Conservation (phyloP, 2,113 vertebrate species). For the Tamias sibiricus region DNA sequence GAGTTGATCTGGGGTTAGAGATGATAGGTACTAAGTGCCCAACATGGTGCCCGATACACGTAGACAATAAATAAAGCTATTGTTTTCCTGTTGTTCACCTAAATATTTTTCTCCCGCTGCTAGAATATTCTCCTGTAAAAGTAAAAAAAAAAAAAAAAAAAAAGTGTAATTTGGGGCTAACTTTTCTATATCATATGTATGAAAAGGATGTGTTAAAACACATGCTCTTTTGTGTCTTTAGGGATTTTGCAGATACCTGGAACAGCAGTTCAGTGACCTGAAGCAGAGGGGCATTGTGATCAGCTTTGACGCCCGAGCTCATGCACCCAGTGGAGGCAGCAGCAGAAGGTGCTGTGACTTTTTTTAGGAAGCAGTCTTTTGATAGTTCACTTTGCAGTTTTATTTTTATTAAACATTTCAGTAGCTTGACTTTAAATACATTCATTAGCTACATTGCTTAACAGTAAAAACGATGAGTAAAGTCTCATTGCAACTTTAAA, state of each 20-base stretch:
- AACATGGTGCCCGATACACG: neutral
- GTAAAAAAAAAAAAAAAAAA: slow-evolving; percentile 29
- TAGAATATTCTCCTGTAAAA: neutral
- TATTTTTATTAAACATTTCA: slow-evolving; percentile 24
- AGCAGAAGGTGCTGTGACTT: slow-evolving; percentile 89
- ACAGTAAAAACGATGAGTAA: neutral
- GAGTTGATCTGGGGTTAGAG: neutral
- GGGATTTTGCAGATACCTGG: slow-evolving; percentile 96
- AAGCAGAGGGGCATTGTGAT: slow-evolving; percentile 95
- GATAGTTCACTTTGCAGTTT: neutral
- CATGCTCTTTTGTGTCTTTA: slow-evolving; percentile 70
- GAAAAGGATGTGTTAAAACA: neutral
- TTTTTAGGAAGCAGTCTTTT: neutral
- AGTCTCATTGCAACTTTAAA: neutral
- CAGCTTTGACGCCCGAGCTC: slow-evolving; percentile 94
- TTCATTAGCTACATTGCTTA: neutral
- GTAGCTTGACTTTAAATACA: neutral
- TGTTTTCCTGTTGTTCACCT: neutral
- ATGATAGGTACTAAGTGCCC: neutral
- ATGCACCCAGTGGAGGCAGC: slow-evolving; percentile 92
- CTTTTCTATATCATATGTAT: neutral
- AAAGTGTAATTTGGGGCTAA: neutral
- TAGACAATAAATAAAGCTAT: neutral
- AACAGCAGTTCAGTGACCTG: slow-evolving; percentile 91
- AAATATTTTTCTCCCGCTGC: neutral